phyloP scores from a whole-genome alignment of 30 jellyfish, hydroid and myxozoan species.

The Catostylus mosaicus region DNA sequence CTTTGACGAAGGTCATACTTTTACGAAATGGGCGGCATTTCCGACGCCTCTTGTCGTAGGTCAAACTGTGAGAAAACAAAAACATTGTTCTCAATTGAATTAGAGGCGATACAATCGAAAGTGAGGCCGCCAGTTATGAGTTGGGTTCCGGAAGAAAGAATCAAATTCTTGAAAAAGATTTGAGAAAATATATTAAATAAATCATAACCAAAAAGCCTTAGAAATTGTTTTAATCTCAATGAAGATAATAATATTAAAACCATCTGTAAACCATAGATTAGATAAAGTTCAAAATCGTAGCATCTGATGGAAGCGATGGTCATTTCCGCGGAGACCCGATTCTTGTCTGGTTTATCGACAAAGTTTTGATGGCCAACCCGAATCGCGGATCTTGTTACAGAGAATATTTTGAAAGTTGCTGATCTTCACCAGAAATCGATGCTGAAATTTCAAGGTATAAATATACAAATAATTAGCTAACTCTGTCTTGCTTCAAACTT shows the following conservation, averaged over 20 bases:
- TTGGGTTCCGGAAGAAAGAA: conserved; percentile 27
- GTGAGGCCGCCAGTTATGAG: conserved; percentile 15
- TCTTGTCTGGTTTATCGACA: neutral
- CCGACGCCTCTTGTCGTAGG: neutral
- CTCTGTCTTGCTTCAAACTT: too few relatives aligned
- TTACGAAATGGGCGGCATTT: conserved; percentile 4
- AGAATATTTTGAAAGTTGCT: too few relatives aligned
- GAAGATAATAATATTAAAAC: neutral
- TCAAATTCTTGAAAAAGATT: neutral
- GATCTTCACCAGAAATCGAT: too few relatives aligned
- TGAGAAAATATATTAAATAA: neutral
- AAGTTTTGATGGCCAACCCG: too few relatives aligned
- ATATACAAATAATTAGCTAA: too few relatives aligned
- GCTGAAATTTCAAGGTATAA: too few relatives aligned
- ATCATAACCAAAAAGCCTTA: neutral
- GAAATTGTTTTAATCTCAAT: neutral
- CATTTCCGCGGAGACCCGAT: conserved; percentile 1
- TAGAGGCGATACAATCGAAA: neutral
- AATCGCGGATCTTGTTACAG: too few relatives aligned
- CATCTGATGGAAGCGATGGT: too few relatives aligned
- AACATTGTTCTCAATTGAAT: neutral
- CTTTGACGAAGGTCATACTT: neutral
- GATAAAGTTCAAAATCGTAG: neutral
- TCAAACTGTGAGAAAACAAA: neutral
- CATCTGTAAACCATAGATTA: neutral